Percentiles rank a stretch among this genome's conserved stretches.
Evolutionary conservation across 2,797 vertebrate species (phyloP).

Genomic region (Bovichtus variegatus): DNA sequence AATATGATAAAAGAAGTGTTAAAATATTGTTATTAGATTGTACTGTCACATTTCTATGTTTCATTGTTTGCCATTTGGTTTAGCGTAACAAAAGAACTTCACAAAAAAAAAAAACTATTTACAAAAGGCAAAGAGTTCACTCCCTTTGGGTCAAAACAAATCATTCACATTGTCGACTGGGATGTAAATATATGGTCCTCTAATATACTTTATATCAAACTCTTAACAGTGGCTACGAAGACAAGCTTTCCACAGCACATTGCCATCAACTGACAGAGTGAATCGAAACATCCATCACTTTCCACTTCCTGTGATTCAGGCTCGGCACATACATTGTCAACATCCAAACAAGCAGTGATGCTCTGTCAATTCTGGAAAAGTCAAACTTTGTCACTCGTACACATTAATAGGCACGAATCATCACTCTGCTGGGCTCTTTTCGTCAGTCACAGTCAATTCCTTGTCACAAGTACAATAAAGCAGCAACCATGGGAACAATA

Average conservation of each 20-base stretch:
- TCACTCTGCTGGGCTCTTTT: conserved; percentile 45
- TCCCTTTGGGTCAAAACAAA: conserved; percentile 72
- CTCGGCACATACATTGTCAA: conserved; percentile 41
- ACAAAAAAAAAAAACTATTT: conserved; percentile 81
- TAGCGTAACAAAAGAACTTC: conserved; percentile 66
- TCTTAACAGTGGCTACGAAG: conserved; percentile 45
- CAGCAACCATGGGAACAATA: conserved; percentile 71
- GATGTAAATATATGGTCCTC: conserved; percentile 71
- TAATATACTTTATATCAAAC: conserved; percentile 65
- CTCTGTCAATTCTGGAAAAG: conserved; percentile 29
- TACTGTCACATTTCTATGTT: conserved; percentile 75
- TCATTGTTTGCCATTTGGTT: conserved; percentile 72
- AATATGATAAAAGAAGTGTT: conserved; percentile 48
- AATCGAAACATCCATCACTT: conserved; percentile 40
- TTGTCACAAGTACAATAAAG: conserved; percentile 70
- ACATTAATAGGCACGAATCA: conserved; percentile 31
- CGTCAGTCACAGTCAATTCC: conserved; percentile 63
- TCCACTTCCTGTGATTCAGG: conserved; percentile 44
- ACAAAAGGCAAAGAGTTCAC: conserved; percentile 75
- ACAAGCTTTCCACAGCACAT: conserved; percentile 40
- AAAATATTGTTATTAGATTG: conserved; percentile 72
- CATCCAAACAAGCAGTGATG: conserved; percentile 27
- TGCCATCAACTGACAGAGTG: conserved; percentile 32
- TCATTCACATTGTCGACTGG: conserved; percentile 84
- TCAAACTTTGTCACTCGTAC: conserved; percentile 34